These are phyloP conservation scores for Cataglyphis cursor DNA, from an alignment of 2,888 invertebrate species.

Conservation along the genomic window DNA sequence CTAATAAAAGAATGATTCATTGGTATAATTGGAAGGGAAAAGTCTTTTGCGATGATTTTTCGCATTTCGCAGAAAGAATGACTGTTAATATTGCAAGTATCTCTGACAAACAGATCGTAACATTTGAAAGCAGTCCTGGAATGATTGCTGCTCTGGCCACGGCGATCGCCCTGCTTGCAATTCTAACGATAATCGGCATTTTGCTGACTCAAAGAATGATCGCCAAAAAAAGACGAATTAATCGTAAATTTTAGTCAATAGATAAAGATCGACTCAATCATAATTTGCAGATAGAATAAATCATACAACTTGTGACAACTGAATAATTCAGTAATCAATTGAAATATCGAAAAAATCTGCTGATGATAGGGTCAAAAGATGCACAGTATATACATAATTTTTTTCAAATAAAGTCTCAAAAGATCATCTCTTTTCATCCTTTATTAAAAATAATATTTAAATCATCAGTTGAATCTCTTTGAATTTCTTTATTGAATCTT, in stretches of 20 bases:
- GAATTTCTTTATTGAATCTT: not conserved
- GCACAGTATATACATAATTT: not conserved
- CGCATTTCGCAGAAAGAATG: slow-evolving; percentile 68
- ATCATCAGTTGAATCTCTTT: not conserved
- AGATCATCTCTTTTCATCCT: not conserved
- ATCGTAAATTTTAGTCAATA: slow-evolving; percentile 80
- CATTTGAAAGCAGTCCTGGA: slow-evolving; percentile 76
- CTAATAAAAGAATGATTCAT: slow-evolving; percentile 88
- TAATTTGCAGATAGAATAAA: not conserved
- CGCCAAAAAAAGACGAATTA: slow-evolving; percentile 73
- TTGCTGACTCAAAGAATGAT: slow-evolving; percentile 74
- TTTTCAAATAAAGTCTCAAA: not conserved
- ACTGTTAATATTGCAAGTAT: slow-evolving; percentile 65
- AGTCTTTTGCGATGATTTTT: slow-evolving; percentile 83
- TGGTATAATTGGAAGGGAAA: slow-evolving; percentile 89
- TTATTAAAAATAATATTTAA: slow-evolving; percentile 7
- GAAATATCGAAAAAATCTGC: not conserved
- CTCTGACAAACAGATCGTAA: slow-evolving; percentile 63
- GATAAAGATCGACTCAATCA: not conserved
- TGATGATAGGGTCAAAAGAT: not conserved
- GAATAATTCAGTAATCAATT: not conserved
- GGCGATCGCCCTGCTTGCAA: slow-evolving; percentile 72
- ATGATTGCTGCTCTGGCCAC: slow-evolving; percentile 75
- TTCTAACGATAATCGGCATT: slow-evolving; percentile 79
- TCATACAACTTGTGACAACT: not conserved